Conservation (phyloP, 2,113 vertebrate genomes). For the Vulpes lagopus region DNA sequence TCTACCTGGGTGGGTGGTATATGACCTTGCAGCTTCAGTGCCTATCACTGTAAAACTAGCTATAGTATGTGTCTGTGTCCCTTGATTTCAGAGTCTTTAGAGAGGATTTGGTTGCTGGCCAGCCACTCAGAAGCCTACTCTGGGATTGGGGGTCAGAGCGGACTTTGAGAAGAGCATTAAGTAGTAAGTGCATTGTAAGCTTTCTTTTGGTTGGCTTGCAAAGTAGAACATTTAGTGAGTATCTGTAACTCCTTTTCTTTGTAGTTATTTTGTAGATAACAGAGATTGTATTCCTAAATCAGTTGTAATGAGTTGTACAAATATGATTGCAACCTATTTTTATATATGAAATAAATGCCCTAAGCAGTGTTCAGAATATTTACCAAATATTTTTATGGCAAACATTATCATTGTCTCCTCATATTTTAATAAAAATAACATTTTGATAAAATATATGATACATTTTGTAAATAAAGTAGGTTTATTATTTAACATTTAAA, state of each 20-base stretch:
- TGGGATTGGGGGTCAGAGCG: neutral
- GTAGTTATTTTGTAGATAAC: conserved; percentile 15
- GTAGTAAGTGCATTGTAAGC: neutral
- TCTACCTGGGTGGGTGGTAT: neutral
- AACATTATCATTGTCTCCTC: neutral
- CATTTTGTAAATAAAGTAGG: conserved; percentile 12
- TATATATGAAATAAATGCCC: neutral
- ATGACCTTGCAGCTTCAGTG: neutral
- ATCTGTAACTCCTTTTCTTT: conserved; percentile 23
- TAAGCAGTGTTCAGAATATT: neutral
- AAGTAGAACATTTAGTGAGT: conserved; percentile 1
- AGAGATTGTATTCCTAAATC: neutral
- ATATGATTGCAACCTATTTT: neutral
- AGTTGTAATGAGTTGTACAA: neutral
- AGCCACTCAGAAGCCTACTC: neutral
- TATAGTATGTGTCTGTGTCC: neutral
- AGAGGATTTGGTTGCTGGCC: neutral
- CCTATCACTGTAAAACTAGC: neutral
- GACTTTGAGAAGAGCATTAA: neutral
- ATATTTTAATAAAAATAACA: neutral
- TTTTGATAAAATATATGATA: neutral
- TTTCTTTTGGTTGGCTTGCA: conserved; percentile 45
- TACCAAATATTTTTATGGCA: conserved; percentile 7
- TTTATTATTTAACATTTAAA: conserved; percentile 53
- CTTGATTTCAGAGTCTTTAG: neutral